Evolutionary conservation across 53 echinoderm and acorn worm species (phyloP).

Genomic region (Pentamera pediparva): DNA sequence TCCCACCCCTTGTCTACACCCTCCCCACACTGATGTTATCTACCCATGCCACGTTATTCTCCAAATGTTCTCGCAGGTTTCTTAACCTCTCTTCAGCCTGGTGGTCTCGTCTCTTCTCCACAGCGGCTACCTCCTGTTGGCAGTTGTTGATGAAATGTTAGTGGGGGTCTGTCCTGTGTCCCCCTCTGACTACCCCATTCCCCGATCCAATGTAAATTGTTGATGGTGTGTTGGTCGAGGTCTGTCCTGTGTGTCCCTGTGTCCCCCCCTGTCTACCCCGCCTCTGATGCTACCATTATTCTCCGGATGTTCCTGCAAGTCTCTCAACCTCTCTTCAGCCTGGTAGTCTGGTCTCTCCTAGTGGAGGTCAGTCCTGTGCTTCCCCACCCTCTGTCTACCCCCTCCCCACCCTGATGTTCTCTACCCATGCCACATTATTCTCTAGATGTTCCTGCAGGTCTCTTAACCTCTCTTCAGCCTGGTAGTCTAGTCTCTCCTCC

Average conservation of each 20-base stretch:
- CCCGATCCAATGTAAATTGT: conserved; percentile 72
- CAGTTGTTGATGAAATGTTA: conserved; percentile 76
- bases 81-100: conserved; percentile 77
- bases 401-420: too few species aligned
- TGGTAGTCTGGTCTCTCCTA: conserved; percentile 89
- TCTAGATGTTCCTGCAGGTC: conserved; percentile 81
- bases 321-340: conserved; percentile 79
- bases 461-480: conserved; percentile 78
- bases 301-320: conserved; percentile 76
- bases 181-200: conserved; percentile 65
- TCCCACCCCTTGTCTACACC: too few species aligned
- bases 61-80: conserved; percentile 77
- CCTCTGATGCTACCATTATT: too few species aligned
- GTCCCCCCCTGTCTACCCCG: too few species aligned
- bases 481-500: conserved; percentile 88
- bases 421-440: conserved; percentile 90
- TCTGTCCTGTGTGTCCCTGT: too few species aligned
- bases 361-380: too few species aligned
- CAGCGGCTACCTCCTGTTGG: conserved; percentile 74
- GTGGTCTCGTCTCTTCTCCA: conserved; percentile 88
- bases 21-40: conserved; percentile 12
- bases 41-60: conserved; percentile 91
- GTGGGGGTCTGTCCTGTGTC: conserved; percentile 84
- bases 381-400: too few species aligned
- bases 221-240: conserved; percentile 58